Conservation (phyloP, 1,140 invertebrate species). For the Drosophila quadrilineata region DNA sequence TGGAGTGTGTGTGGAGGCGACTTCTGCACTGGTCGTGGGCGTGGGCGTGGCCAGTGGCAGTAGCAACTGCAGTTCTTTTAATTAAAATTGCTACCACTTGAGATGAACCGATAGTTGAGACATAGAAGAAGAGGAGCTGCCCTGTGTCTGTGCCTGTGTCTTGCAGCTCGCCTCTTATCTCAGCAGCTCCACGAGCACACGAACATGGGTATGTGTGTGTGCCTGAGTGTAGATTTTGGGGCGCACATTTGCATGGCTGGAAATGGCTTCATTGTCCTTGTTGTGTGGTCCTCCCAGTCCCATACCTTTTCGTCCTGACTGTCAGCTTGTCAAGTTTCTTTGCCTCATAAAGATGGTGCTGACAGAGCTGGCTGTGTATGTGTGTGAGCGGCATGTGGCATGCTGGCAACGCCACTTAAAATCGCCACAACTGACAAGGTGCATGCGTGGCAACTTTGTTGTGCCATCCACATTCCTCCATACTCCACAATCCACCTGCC, state of each 20-base stretch:
- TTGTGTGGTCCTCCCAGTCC: no score
- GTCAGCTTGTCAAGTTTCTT: constrained; percentile 65
- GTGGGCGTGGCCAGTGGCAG: constrained; percentile 26
- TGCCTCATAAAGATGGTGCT: constrained; percentile 51
- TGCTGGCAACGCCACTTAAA: constrained; percentile 34
- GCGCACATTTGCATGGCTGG: not conserved
- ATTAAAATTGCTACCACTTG: constrained; percentile 54
- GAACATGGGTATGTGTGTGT: constrained; percentile 22
- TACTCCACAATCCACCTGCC: not conserved
- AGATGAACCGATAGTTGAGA: no score
- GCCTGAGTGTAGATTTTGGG: constrained; percentile 17
- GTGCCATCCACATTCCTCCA: constrained; percentile 40
- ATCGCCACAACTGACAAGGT: constrained; percentile 65
- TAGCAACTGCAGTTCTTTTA: constrained; percentile 34
- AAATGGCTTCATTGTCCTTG: no score
- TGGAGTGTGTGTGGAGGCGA: constrained; percentile 51
- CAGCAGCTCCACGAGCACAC: not conserved
- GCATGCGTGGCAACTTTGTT: constrained; percentile 63
- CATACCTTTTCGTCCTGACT: constrained; percentile 37
- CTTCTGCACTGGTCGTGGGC: no score
- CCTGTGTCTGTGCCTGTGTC: no score
- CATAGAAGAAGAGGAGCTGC: no score
- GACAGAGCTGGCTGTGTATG: constrained; percentile 33
- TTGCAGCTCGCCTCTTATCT: not conserved
- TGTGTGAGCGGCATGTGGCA: not conserved